Conservation (phyloP, 30 jellyfish, hydroid and myxozoan species). For the Cassiopea andromeda region DNA sequence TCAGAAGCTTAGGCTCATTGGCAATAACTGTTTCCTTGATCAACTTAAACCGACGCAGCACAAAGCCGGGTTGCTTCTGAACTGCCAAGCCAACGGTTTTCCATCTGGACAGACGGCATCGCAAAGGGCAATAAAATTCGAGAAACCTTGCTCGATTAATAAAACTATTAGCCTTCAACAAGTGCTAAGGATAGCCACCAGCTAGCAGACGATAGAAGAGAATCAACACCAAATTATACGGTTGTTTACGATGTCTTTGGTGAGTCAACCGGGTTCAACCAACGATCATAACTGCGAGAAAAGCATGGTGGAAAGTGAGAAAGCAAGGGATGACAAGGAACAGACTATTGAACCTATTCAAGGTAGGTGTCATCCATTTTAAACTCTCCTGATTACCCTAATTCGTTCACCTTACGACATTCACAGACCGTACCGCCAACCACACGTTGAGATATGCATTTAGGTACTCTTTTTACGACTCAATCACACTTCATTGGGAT, state of each 20-base stretch:
- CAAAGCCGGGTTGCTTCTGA: neutral
- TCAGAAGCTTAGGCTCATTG: constrained; percentile 2
- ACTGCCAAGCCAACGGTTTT: neutral
- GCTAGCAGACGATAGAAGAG: neutral
- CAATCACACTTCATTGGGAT: constrained; percentile 73
- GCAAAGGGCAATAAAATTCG: neutral
- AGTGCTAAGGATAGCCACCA: neutral
- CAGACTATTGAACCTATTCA: constrained; percentile 69
- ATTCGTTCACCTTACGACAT: constrained; percentile 52
- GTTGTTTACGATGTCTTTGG: constrained; percentile 61
- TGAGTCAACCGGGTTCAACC: constrained; percentile 47
- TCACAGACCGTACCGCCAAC: constrained; percentile 68
- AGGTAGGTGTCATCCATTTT: constrained; percentile 65
- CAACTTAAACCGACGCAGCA: constrained; percentile 1
- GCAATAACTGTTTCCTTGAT: neutral
- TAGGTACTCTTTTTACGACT: constrained; percentile 52
- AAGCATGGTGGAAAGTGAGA: constrained; percentile 53
- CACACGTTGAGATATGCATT: constrained; percentile 61
- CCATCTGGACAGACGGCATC: neutral
- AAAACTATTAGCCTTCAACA: neutral
- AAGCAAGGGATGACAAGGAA: constrained; percentile 66
- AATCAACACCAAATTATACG: neutral
- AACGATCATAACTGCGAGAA: constrained; percentile 69
- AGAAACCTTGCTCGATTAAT: neutral
- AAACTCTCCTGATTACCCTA: constrained; percentile 36